Conservation (phyloP, 1,140 invertebrate genomes). For the Drosophila insularis region DNA sequence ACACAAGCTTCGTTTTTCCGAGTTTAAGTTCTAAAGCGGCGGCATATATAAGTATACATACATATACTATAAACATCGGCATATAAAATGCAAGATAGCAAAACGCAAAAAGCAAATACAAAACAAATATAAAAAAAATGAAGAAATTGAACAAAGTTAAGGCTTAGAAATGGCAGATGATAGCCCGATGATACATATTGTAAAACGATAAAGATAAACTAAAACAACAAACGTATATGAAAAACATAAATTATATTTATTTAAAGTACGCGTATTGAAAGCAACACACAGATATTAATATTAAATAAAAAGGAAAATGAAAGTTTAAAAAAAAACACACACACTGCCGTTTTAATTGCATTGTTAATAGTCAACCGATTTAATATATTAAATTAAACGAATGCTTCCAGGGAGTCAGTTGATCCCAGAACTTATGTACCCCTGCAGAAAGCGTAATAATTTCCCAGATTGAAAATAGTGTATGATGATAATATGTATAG, state of each 20-base stretch:
- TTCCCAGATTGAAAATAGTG: no score
- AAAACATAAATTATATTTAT: slow-evolving; percentile 80
- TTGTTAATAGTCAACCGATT: not conserved
- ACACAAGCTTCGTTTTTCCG: slow-evolving; percentile 42
- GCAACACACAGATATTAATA: slow-evolving; percentile 80
- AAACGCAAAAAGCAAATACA: slow-evolving; percentile 45
- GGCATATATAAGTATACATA: slow-evolving; percentile 45
- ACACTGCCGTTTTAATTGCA: not conserved
- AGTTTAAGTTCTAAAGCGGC: slow-evolving; percentile 49
- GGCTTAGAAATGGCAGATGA: slow-evolving; percentile 25
- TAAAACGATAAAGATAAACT: slow-evolving; percentile 65
- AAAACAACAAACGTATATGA: slow-evolving; percentile 30
- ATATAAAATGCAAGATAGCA: slow-evolving; percentile 60
- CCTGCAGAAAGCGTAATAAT: not conserved
- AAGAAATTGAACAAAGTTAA: slow-evolving; percentile 38
- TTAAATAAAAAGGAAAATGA: slow-evolving; percentile 75
- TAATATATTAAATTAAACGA: not conserved
- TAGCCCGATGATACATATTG: slow-evolving; percentile 67
- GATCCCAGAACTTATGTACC: slow-evolving; percentile 6
- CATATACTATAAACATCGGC: slow-evolving; percentile 74
- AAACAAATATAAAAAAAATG: slow-evolving; percentile 36
- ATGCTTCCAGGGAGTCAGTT: not conserved
- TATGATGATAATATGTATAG: no score
- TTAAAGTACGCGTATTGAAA: slow-evolving; percentile 80
- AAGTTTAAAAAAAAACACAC: slow-evolving; percentile 52